These are phyloP conservation scores for Monochamus saltuarius DNA, from an alignment of 1,140 invertebrate genomes.

Conservation along the genomic window DNA sequence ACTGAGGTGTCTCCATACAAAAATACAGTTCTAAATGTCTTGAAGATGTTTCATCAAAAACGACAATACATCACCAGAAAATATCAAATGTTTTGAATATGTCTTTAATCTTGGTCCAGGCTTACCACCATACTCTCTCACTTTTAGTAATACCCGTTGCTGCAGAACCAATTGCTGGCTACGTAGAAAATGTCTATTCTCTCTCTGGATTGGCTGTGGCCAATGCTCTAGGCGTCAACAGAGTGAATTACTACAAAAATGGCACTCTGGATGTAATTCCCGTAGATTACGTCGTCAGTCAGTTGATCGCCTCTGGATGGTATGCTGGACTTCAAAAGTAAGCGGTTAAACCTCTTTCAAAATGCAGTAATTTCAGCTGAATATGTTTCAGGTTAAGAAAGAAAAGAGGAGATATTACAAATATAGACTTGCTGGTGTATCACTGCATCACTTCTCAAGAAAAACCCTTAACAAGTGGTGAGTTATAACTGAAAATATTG, in stretches of 20 bases:
- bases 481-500: conserved; percentile 9
- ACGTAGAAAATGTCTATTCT: conserved; percentile 82
- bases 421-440: conserved; percentile 4
- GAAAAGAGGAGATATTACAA: conserved; percentile 4
- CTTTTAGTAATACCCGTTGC: conserved; percentile 68
- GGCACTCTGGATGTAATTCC: conserved; percentile 73
- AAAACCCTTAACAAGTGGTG: conserved; percentile 19
- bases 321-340: conserved; percentile 47
- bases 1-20: too few relatives aligned
- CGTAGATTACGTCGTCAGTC: conserved; percentile 75
- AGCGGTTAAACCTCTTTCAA: neutral
- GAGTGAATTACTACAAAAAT: conserved; percentile 60
- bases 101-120: too few relatives aligned
- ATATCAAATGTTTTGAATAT: too few relatives aligned
- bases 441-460: conserved; percentile 15
- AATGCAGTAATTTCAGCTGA: neutral
- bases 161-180: conserved; percentile 68
- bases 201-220: conserved; percentile 63
- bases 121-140: too few relatives aligned
- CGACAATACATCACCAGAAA: too few relatives aligned
- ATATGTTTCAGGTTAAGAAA: conserved; percentile 3
- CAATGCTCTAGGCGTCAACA: conserved; percentile 65
- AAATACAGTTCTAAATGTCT: too few relatives aligned
- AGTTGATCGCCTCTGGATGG: conserved; percentile 73
- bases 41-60: too few relatives aligned